Percentiles rank a stretch among this genome's conserved stretches.
Evolutionary conservation across 2,888 invertebrate genomes (phyloP).

Genomic region (Orthosia cruda): DNA sequence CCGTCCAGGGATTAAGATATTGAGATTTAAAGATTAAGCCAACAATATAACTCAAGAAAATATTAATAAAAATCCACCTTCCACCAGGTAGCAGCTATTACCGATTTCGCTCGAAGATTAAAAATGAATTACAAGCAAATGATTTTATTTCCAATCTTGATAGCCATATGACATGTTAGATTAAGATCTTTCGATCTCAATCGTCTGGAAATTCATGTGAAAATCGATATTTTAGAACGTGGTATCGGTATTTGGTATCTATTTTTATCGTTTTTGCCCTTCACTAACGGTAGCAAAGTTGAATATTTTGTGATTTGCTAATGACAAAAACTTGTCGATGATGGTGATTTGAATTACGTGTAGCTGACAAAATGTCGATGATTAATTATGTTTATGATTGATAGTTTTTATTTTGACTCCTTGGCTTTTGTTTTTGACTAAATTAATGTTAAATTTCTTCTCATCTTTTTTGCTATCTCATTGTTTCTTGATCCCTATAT

Average conservation of each 20-base stretch:
- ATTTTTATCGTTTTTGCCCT: constrained; percentile 33
- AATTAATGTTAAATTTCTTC: constrained; percentile 19
- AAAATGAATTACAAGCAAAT: constrained; percentile 67
- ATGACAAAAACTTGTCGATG: constrained; percentile 52
- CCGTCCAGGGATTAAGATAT: constrained; percentile 81
- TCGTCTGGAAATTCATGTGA: constrained; percentile 59
- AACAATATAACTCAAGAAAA: constrained; percentile 63
- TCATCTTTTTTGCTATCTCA: background rate
- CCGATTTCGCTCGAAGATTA: constrained; percentile 46
- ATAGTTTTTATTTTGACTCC: constrained; percentile 24
- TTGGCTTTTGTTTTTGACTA: constrained; percentile 24
- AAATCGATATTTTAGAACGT: constrained; percentile 49
- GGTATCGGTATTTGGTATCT: constrained; percentile 60
- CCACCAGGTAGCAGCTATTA: constrained; percentile 45
- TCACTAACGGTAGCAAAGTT: constrained; percentile 57
- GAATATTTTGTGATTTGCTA: constrained; percentile 43
- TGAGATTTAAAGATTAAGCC: constrained; percentile 78
- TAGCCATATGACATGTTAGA: constrained; percentile 58
- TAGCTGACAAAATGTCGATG: constrained; percentile 30
- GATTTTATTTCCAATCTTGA: constrained; percentile 68
- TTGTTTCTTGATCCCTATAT: too few species aligned
- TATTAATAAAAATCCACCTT: constrained; percentile 52
- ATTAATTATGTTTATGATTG: constrained; percentile 36
- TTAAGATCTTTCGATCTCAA: constrained; percentile 56
- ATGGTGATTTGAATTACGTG: constrained; percentile 50